Conservation (phyloP, 1,140 invertebrate species). For the Brachionus plicatilis region DNA sequence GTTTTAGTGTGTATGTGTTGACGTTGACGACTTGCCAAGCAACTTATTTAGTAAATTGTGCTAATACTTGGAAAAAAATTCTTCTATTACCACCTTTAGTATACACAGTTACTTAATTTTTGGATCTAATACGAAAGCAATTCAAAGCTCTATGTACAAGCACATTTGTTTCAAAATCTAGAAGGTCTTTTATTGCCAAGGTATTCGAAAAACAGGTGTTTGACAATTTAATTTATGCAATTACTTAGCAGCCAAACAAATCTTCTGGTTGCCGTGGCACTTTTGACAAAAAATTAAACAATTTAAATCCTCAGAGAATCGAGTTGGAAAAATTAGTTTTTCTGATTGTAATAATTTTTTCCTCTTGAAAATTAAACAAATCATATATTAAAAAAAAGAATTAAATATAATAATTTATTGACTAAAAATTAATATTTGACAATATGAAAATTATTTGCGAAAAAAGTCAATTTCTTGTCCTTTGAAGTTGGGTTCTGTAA, state of each 20-base stretch:
- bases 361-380: neutral
- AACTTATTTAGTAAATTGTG: constrained; percentile 30
- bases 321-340: neutral
- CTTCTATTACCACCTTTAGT: neutral
- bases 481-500: neutral
- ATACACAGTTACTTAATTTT: constrained; percentile 23
- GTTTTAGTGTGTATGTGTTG: constrained; percentile 26
- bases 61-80: neutral
- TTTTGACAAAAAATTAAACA: constrained; percentile 8
- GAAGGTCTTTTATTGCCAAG: constrained; percentile 17
- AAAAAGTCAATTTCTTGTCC: neutral
- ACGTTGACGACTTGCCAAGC: constrained; percentile 41
- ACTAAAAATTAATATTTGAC: neutral
- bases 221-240: neutral
- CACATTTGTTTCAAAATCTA: neutral
- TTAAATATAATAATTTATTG: neutral
- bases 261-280: neutral
- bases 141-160: neutral
- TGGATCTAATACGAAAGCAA: neutral
- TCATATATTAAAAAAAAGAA: neutral
- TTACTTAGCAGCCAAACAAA: constrained; percentile 28
- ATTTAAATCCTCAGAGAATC: neutral
- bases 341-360: neutral
- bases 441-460: neutral
- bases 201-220: neutral